Base-by-base conservation (phyloP, 92 coral and sea anemone species). In the Epizoanthus fatuus region DNA sequence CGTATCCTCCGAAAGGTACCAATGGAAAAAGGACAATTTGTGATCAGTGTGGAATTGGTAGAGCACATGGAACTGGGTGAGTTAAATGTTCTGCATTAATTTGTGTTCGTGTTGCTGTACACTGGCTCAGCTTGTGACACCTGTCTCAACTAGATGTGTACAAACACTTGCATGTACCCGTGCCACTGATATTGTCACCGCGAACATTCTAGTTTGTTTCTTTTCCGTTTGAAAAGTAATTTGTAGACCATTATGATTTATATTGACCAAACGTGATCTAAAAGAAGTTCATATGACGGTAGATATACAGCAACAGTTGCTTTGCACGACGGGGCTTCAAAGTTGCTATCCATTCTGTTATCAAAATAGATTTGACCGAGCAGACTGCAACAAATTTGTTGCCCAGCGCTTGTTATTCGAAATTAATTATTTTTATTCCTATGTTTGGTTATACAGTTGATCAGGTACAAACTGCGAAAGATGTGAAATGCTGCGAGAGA, bases 1-100 rank as follows among this genome's bases (percentile, higher is more conserved):
- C 95, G 64, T 89, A 93, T 72, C 94, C 98, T 51, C 93, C 97
- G 4, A 97, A 95, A 90, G 92, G 90, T 58, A 91, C 77, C 25
- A 93, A 76, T 16, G 71, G 84, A 32, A 91, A 94, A 62, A 91
- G 84, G 80, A 66, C 90, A 14, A 89, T 88, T 60, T 90, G 98
- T 82, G 96, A 92, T 45, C 93, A 93, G 60, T 90, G 95, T 59
- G 84, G 69, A 55, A 91, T 85, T 87, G 89, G 87, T 58, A 89
- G 95, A 81, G 70, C 89, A 53, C 81, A 87, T 57, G 72, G 91
- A 17, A 88, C 85, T 69, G 88, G 93, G 97, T 94, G 80, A 92
- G 96, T 59, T 59, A 81, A 88, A 81, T 67, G 67, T 85, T 67
- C 53, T 49, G 52, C 22, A 74, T 38, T 38, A 73, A 71, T 38